phyloP scores from a whole-genome alignment of 2,113 vertebrate genomes.

The Pogona vitticeps region DNA sequence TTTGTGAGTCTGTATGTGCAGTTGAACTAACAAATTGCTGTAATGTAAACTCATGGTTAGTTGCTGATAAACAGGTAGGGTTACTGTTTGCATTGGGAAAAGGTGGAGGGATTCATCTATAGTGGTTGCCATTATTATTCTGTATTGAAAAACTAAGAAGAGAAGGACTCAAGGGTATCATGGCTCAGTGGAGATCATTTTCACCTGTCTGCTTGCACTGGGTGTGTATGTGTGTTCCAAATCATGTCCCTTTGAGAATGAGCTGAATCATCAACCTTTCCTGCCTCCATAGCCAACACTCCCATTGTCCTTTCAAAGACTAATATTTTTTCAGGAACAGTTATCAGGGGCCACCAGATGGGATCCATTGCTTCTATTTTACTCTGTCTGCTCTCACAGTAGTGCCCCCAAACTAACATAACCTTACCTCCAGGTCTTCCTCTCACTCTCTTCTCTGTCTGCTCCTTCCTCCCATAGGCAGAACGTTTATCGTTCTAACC shows the following conservation, averaged over 20 bases:
- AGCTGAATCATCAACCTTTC: not conserved
- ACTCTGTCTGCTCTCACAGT: not conserved
- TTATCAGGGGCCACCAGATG: not conserved
- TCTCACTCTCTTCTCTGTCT: not conserved
- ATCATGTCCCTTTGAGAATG: not conserved
- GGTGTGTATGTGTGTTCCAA: no score
- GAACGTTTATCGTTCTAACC: conserved; percentile 1
- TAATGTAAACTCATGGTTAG: no score
- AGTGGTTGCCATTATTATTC: no score
- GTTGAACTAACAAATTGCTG: no score
- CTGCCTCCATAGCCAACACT: not conserved
- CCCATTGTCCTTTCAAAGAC: not conserved
- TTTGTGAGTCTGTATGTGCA: no score
- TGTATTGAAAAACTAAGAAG: no score
- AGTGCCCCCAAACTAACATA: not conserved
- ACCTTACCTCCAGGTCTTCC: not conserved
- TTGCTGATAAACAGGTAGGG: no score
- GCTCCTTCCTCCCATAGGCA: not conserved
- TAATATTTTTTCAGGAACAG: not conserved
- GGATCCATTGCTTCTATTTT: not conserved
- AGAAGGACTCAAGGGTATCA: no score
- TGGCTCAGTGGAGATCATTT: no score
- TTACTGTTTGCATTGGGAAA: no score
- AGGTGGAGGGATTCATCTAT: no score
- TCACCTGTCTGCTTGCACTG: no score